Conservation (phyloP, 2,888 invertebrate genomes). For the Cantharis rustica region DNA sequence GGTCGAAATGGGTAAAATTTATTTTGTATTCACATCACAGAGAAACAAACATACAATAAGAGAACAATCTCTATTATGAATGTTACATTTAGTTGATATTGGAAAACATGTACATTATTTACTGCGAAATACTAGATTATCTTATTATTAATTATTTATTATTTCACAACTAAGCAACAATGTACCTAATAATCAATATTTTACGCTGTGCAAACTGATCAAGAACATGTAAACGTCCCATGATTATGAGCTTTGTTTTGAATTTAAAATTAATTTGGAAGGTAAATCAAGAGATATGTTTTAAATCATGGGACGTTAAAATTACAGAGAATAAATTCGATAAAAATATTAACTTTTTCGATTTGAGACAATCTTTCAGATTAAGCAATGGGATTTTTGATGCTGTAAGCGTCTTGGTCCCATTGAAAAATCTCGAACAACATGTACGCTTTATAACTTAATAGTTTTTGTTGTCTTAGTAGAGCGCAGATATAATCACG, state of each 20-base stretch:
- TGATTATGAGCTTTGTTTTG: slow-evolving; percentile 22
- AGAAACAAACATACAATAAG: slow-evolving; percentile 57
- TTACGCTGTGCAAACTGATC: slow-evolving; percentile 37
- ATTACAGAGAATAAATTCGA: slow-evolving; percentile 21
- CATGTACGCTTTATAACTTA: slow-evolving; percentile 3
- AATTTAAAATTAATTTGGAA: slow-evolving; percentile 12
- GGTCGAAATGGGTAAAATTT: slow-evolving; percentile 56
- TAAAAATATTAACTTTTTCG: slow-evolving; percentile 8
- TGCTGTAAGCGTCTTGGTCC: not conserved
- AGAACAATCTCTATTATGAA: slow-evolving; percentile 54
- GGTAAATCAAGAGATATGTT: slow-evolving; percentile 27
- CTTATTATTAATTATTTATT: slow-evolving; percentile 47
- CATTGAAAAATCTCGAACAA: slow-evolving; percentile 20
- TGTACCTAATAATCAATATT: slow-evolving; percentile 32
- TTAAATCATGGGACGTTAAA: slow-evolving; percentile 34
- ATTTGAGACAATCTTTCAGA: slow-evolving; percentile 10
- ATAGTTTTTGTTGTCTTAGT: not conserved
- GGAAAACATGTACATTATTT: slow-evolving; percentile 55
- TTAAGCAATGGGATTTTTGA: slow-evolving; percentile 14
- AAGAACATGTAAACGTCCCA: slow-evolving; percentile 33
- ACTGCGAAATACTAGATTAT: slow-evolving; percentile 47
- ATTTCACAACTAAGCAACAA: slow-evolving; percentile 54
- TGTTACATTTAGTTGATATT: slow-evolving; percentile 54
- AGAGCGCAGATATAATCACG: slow-evolving; percentile 7
- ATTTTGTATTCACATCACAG: slow-evolving; percentile 58